Evolutionary conservation across 2,113 vertebrate species (phyloP), one percentile per base, ranked within the genome.

Genomic region (Tychaedon coryphoeus): DNA sequence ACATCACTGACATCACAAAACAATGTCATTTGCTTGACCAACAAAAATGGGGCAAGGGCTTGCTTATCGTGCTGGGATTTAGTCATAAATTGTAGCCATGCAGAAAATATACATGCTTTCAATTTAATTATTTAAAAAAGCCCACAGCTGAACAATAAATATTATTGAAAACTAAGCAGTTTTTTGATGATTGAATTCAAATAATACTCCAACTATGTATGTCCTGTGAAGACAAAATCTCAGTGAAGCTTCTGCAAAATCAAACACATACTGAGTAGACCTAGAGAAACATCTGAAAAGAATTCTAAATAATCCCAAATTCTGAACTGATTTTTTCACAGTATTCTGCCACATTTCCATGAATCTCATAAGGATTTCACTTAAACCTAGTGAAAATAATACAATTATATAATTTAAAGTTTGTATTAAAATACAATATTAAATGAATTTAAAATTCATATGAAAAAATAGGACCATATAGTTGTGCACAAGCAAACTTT

Each of bases 121-220:
- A 4, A 91, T 73, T 17, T 40, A 16, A 72, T 56, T 45, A 5
- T 57, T 1, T 17, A 57, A 42, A 47, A 19, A 12, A 2, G 2
- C 0, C 8, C 50, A 57, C 17, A 56, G 28, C 4, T 0, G 0
- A 88, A 73, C 2, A 43, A 45, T 7, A 75, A 64, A 31, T 64
- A 24, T 58, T 58, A 38, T 6, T 40, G 29, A 74, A 28, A 86
- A 57, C 11, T 1, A 70, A 95, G 19, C 14, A 25, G 7, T 1
- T 47, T 88, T 82, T 47, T 64, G 24, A 74, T 48, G 28, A 48
- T 31, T 69, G 38, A 72, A 43, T 64, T 81, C 10, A 88, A 88
- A 61, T 60, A 78, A 50, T 47, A 11, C 15, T 67, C 58, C 29
- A 78, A 22, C n/a, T 67, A 18, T 19, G 3, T 17, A 67, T 5